Base-by-base conservation (phyloP, 1,140 invertebrate species). In the Magallana angulata region DNA sequence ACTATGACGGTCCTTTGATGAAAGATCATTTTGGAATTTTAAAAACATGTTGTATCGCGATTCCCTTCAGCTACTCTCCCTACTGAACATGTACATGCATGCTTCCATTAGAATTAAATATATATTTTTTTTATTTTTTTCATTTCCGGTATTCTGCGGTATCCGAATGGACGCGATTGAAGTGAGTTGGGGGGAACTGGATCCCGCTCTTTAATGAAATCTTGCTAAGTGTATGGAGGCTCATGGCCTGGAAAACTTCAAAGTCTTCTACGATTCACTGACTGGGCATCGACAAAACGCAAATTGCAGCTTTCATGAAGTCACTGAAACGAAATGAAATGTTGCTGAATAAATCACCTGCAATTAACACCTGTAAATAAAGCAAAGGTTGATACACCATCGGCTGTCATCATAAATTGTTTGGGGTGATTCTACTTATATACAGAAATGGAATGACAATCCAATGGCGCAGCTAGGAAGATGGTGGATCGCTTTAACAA, bases 331-430 rank as follows among this genome's bases (percentile, higher is more conserved):
- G 68, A 76, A 76, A 76, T 76, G 36, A 76, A 76, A 76, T 76
- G 68, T 76, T 76, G 68, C 68, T 76, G 68, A 76, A 76, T 76
- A 76, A 76, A 76, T 76, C 68, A 76, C 68, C 24, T 30, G 68
- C 68, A 76, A 76, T 76, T 76, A 76, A 76, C 68, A 76, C 68
- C 68, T 76, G 68, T 76, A 76, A 76, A 76, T 76, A 76, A 76
- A 76, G 68, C 24, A 76, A 76, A 76, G 68, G 68, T 76, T 76
- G 68, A 76, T 76, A 76, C 68, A 76, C 68, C 68, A 76, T 30
- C 68, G 68, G 68, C 68, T 76, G 68, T 76, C 68, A 76, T 76
- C 68, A 76, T 76, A 76, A 76, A 76, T 76, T 76, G 24, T 76
- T 76, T 7, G 18, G 36, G 60, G 24, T 76, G 68, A 76, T 76